These are phyloP conservation scores for Coenonympha glycerion DNA, from an alignment of 2,888 invertebrate genomes.

Conservation along the genomic window DNA sequence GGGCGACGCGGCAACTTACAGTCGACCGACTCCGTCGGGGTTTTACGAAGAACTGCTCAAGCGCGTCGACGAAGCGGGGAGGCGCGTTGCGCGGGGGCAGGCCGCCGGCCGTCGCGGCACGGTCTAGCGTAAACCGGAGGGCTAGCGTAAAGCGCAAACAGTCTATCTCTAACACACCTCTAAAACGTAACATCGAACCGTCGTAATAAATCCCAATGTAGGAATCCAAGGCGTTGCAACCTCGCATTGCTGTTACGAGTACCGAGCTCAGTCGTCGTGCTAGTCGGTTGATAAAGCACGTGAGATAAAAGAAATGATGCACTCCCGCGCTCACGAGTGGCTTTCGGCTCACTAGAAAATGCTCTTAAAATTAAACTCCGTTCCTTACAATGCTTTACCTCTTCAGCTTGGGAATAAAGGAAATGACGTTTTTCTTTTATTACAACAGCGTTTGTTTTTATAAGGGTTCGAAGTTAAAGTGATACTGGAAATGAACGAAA, in stretches of 20 bases:
- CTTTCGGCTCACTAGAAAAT: conserved; percentile 25
- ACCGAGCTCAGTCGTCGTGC: conserved; percentile 13
- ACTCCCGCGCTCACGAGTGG: conserved; percentile 15
- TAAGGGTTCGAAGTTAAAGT: no score
- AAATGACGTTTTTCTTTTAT: not conserved
- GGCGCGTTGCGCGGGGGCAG: no score
- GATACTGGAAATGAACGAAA: no score
- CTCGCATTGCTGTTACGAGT: conserved; percentile 18
- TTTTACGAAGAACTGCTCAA: no score
- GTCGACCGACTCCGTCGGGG: no score
- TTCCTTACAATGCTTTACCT: not conserved
- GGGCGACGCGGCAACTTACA: no score
- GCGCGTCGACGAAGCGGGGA: no score
- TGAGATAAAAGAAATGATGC: conserved; percentile 21
- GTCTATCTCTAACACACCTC: not conserved
- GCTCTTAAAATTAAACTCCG: conserved; percentile 23
- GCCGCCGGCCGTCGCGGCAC: no score
- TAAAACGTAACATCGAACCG: conserved; percentile 11
- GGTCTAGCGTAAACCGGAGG: no score
- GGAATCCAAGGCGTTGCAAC: conserved; percentile 16
- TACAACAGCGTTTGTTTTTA: no score
- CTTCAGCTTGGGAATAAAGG: not conserved
- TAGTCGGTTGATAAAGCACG: conserved; percentile 23
- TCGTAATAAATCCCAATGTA: conserved; percentile 20
- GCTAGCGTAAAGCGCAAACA: not conserved